Evolutionary conservation across 2,113 vertebrate genomes (phyloP).

Genomic region (Larimichthys polyactis): DNA sequence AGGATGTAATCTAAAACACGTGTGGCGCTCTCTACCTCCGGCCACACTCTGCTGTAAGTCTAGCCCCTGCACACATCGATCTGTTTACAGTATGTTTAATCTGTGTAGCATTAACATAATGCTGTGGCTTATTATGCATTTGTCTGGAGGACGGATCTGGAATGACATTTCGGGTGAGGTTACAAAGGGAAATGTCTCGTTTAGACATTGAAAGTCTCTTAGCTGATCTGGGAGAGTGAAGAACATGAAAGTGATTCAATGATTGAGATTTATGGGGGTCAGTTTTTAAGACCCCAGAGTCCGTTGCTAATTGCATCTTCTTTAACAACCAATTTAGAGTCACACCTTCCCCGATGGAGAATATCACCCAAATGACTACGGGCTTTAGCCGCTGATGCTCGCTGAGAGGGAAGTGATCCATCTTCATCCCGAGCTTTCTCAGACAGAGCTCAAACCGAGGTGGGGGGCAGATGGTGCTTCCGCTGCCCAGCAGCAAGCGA

Average conservation of each 20-base stretch:
- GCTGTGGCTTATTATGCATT: neutral
- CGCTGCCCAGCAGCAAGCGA: conserved; percentile 60
- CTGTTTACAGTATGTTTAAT: conserved; percentile 57
- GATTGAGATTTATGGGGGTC: conserved; percentile 75
- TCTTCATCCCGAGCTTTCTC: conserved; percentile 68
- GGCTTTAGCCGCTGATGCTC: conserved; percentile 63
- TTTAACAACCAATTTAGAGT: conserved; percentile 64
- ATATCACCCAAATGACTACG: conserved; percentile 28
- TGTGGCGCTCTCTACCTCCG: conserved; percentile 38
- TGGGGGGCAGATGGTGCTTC: conserved; percentile 73
- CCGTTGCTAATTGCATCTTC: conserved; percentile 58
- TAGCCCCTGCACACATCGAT: conserved; percentile 1
- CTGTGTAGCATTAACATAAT: conserved; percentile 27
- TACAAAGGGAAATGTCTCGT: conserved; percentile 25
- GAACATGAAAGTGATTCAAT: conserved; percentile 50
- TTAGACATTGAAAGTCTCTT: conserved; percentile 13
- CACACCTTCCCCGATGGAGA: conserved; percentile 52
- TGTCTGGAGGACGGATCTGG: conserved; percentile 5
- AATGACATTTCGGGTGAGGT: neutral
- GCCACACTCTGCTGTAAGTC: conserved; percentile 2
- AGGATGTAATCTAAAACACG: conserved; percentile 68
- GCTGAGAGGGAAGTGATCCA: conserved; percentile 76
- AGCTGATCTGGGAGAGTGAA: conserved; percentile 23
- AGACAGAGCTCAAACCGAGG: conserved; percentile 37
- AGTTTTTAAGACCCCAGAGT: conserved; percentile 54